A percentile compares a stretch with the other conserved stretches of the same genome.
These are phyloP conservation scores for Leptopilina clavipes DNA, from an alignment of 1,140 invertebrate genomes.

Conservation along the genomic window DNA sequence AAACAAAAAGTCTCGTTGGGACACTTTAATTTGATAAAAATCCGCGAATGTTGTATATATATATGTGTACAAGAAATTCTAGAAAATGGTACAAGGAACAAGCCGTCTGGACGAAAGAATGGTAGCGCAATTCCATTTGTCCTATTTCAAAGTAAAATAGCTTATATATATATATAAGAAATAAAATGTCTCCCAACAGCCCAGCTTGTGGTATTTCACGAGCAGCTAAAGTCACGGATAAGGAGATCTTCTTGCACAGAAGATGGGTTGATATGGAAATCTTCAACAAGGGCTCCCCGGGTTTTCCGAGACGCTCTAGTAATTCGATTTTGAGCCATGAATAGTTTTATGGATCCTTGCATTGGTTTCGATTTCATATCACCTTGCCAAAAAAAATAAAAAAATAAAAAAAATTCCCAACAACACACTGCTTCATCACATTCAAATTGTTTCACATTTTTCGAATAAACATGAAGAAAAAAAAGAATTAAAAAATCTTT, in stretches of 20 bases:
- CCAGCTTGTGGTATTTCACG: conserved; percentile 49
- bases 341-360: conserved; percentile 46
- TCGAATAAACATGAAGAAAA: too few species aligned
- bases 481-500: not conserved
- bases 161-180: conserved; percentile 68
- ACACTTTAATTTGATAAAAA: conserved; percentile 21
- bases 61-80: not conserved
- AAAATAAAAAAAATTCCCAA: not conserved
- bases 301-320: conserved; percentile 41
- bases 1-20: not conserved
- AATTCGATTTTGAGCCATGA: conserved; percentile 52
- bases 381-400: conserved; percentile 24
- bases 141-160: conserved; percentile 68
- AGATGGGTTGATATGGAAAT: conserved; percentile 55
- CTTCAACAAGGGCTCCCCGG: conserved; percentile 43
- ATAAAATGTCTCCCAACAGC: conserved; percentile 58
- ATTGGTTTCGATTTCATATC: conserved; percentile 11
- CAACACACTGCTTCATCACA: too few species aligned
- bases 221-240: conserved; percentile 49
- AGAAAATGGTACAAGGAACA: conserved; percentile 9
- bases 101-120: conserved; percentile 37
- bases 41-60: conserved; percentile 12
- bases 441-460: not conserved
- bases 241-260: conserved; percentile 47
- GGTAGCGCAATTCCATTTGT: conserved; percentile 64